Base-by-base conservation (phyloP, 2,797 vertebrate species). In the Urosaurus nigricauda region DNA sequence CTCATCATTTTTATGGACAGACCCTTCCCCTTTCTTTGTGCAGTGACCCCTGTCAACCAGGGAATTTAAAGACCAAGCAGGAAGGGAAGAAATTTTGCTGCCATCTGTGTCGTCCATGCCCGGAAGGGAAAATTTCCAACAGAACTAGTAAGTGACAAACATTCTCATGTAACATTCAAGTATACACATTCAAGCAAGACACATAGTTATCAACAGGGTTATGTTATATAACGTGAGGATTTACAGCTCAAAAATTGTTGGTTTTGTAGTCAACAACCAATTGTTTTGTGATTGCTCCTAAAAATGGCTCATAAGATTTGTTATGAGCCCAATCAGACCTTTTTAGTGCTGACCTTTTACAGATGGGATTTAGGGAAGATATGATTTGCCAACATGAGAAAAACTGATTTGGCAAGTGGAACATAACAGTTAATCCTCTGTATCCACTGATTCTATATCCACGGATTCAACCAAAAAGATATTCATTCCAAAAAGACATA, bases 41-140 rank as follows among this genome's bases (percentile, higher is more conserved):
- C 35, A 56, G 26, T 56, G 14, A 26, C 17, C 29, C n/a, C 16
- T 87, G 85, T 51, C 43, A 29, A 9, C 47, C 65, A 0, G 85
- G 85, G 2, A 47, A 56, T 29, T 63, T 71, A 43, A 87, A 87
- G 26, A 40, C 5, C 32, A 87, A 87, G 65, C 7, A 56, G 16
- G 85, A 87, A 87, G 77, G 47, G 17, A 29, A 40, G 63, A 71
- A 80, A 40, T 80, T 58, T 80, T 87, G 85, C 9, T 87, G 85
- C 63, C 78, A 56, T 2, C 0, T 14, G 1, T 87, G 77, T 29
- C 11, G 16, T 35, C 60, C 0, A 4, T 79, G 85, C 13, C 85
- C 85, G 53, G 85, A 79, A 86, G 85, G 60, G 21, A 86, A 79
- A 75, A 35, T 86, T 35, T 86, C 85, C 60, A 86, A 68, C 21